Conservation (phyloP, 2,113 vertebrate species). For the Silurus asotus region DNA sequence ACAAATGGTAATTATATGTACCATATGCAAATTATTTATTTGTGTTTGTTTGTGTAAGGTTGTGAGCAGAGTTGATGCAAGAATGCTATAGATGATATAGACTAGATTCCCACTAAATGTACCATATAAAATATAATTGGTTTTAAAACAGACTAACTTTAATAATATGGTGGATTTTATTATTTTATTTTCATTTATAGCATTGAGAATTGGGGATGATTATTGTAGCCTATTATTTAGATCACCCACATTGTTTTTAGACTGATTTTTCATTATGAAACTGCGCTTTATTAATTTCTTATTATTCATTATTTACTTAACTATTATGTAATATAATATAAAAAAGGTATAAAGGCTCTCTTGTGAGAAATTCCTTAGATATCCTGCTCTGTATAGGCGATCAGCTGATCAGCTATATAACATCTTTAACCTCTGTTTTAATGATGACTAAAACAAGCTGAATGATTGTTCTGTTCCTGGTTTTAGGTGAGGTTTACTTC, state of each 20-base stretch:
- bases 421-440: background rate
- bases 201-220: background rate
- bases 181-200: background rate
- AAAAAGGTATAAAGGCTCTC: background rate
- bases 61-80: background rate
- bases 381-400: too few relatives aligned
- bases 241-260: background rate
- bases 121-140: background rate
- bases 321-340: background rate
- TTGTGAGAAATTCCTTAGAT: background rate
- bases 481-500: constrained; percentile 83
- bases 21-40: too few relatives aligned
- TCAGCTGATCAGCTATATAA: background rate
- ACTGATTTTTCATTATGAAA: background rate
- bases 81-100: background rate
- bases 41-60: background rate
- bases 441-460: background rate
- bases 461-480: constrained; percentile 4
- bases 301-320: too few relatives aligned
- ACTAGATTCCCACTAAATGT: background rate
- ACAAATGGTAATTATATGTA: background rate
- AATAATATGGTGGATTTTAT: too few relatives aligned
- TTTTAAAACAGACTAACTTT: background rate
- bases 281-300: background rate
- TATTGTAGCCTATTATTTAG: background rate